Evolutionary conservation across 2,888 invertebrate genomes (phyloP).

Genomic region (Coenonympha arcania): DNA sequence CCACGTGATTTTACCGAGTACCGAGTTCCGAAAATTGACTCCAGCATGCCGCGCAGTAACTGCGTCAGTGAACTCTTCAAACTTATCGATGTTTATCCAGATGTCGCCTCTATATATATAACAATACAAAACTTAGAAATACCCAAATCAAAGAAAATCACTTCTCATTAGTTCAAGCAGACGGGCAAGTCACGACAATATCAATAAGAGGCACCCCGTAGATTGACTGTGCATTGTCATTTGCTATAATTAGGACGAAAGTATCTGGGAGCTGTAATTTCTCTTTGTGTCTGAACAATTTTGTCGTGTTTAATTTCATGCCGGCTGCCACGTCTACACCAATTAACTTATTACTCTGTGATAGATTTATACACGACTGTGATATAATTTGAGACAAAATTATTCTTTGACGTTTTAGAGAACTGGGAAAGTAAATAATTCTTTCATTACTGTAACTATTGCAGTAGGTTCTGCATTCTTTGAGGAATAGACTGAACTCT

Average conservation of each 20-base stretch:
- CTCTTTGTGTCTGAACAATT: conserved; percentile 56
- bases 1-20: too few relatives aligned
- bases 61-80: too few relatives aligned
- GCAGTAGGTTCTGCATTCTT: not conserved
- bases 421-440: not conserved
- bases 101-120: too few relatives aligned
- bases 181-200: not conserved
- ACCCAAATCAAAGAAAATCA: not conserved
- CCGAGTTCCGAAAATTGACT: too few relatives aligned
- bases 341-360: conserved; percentile 36
- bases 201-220: conserved; percentile 14
- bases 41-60: too few relatives aligned
- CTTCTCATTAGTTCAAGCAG: conserved; percentile 2
- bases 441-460: not conserved
- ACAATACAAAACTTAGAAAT: not conserved
- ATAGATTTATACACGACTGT: conserved; percentile 14
- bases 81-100: too few relatives aligned
- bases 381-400: conserved; percentile 2
- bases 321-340: conserved; percentile 43
- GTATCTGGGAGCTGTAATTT: conserved; percentile 47
- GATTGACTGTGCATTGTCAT: conserved; percentile 51
- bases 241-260: conserved; percentile 52
- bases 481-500: not conserved
- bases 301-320: conserved; percentile 61
- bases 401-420: too few relatives aligned